Evolutionary conservation across 2,797 vertebrate genomes (phyloP), one percentile per base, ranked within the genome.

Genomic region (Manis javanica): DNA sequence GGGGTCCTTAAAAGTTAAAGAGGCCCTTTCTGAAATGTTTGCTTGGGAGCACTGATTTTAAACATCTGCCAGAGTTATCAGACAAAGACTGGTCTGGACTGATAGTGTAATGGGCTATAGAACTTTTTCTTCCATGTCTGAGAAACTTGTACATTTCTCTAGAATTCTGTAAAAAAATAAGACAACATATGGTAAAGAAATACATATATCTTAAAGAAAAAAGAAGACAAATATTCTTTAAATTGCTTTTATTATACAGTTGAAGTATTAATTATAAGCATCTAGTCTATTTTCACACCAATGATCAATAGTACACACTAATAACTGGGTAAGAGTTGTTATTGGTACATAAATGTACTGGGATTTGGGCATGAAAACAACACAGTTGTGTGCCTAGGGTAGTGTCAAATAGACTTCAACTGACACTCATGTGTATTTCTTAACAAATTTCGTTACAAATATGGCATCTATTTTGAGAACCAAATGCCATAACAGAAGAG

Each of bases 231-330:
- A 29, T 37, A 57, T 94, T 91, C 14, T 94, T 94, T 51, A 95
- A 96, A 87, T 55, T 89, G 26, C 7, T 88, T 97, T 98, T 96
- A 97, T 97, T 97, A 82, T 61, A 55, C 21, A 83, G 59, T 87
- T 96, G 16, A 66, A 69, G 93, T 94, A 24, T 94, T 68, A 46
- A 57, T 63, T 85, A 83, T 63, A 96, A 97, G 93, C 53, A 83
- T 75, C 77, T 84, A 84, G 46, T 88, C 53, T 87, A 75, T 75
- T 94, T 91, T 86, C 86, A 97, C 68, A 96, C 46, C 96, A 49
- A 82, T 59, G 1, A 69, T 83, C 69, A 84, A 61, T 34, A 26
- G 4, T 72, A 68, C 55, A 83, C 49, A 91, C 13, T 77, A 53
- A 87, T 86, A 78, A 87, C 15, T 75, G 53, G 53, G 42, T 82